Conservation (phyloP, 2,888 invertebrate species). For the Pristionchus japonicus region DNA sequence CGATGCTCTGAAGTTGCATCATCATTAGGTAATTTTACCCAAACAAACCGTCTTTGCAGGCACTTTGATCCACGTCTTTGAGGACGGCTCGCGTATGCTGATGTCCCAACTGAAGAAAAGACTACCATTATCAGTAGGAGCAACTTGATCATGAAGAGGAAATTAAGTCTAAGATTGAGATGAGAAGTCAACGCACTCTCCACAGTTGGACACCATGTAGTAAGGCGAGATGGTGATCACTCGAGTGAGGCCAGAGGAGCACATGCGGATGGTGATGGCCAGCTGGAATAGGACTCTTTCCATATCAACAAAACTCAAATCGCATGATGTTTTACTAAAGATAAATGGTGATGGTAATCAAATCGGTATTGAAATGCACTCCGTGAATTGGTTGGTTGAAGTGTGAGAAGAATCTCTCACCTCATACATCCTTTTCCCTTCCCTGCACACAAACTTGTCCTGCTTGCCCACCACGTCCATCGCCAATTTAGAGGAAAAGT, state of each 20-base stretch:
- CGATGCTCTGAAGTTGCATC: not conserved
- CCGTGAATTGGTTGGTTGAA: no score
- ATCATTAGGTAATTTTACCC: not conserved
- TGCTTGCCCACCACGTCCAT: not conserved
- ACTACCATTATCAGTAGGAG: no score
- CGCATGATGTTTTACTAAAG: no score
- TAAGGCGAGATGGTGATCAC: slow-evolving; percentile 7
- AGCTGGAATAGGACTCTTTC: not conserved
- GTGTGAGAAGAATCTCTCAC: no score
- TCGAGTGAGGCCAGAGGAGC: not conserved
- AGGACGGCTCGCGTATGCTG: not conserved
- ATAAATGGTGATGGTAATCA: no score
- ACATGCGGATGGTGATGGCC: not conserved
- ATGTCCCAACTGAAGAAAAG: not conserved
- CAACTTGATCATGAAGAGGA: no score
- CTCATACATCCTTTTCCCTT: not conserved
- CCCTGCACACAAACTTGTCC: not conserved
- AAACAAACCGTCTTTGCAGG: not conserved
- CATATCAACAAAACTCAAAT: no score
- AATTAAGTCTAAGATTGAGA: not conserved
- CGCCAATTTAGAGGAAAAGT: not conserved
- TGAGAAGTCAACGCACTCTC: not conserved
- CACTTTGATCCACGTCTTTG: not conserved
- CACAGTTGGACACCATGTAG: slow-evolving; percentile 16
- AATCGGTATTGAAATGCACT: not conserved